phyloP scores from a whole-genome alignment of 2,113 vertebrate genomes.

The Athene cunicularia region DNA sequence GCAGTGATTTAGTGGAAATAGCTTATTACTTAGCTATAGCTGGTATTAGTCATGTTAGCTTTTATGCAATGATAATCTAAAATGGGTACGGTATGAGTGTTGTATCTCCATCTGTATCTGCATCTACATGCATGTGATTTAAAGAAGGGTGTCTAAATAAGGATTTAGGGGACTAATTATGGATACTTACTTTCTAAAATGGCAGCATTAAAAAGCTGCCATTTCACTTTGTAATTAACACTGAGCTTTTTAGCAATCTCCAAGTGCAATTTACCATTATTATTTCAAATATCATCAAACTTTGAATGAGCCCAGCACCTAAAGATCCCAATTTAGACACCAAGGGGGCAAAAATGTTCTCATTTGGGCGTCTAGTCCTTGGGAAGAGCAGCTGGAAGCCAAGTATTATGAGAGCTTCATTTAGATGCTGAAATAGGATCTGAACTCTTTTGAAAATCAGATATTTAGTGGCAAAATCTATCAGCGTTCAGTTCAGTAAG shows the following conservation, averaged over 20 bases:
- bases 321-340: background rate
- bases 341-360: background rate
- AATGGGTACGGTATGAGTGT: background rate
- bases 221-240: background rate
- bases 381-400: background rate
- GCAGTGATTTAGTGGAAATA: background rate
- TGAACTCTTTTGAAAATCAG: background rate
- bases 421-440: background rate
- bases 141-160: background rate
- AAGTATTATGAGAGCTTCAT: background rate
- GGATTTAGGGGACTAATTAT: background rate
- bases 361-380: background rate
- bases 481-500: background rate
- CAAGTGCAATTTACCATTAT: background rate
- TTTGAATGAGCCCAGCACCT: background rate
- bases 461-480: background rate
- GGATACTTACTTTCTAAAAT: background rate
- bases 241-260: background rate
- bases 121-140: background rate
- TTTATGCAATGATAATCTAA: background rate
- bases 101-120: background rate
- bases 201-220: background rate
- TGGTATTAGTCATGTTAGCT: background rate
- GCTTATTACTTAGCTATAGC: slow-evolving; percentile 26
- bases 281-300: background rate